These are phyloP conservation scores for Apocheima hispidaria DNA, from an alignment of 2,888 invertebrate species.

Conservation along the genomic window DNA sequence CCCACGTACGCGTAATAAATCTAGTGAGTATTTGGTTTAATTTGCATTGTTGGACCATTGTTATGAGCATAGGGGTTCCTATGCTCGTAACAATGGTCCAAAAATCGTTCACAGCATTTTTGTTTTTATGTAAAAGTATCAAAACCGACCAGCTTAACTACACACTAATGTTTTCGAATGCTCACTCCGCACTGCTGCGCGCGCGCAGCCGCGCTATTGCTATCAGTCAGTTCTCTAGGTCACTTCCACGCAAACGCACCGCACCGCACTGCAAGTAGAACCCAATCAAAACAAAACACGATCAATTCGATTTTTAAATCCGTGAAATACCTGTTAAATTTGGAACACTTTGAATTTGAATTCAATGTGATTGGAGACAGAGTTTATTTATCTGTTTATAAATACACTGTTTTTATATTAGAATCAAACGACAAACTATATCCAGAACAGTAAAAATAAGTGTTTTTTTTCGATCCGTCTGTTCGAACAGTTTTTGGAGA, in stretches of 20 bases:
- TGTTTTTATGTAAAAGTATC: conserved; percentile 47
- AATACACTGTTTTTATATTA: not conserved
- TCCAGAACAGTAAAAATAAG: not conserved
- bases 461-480: not conserved
- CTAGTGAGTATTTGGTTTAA: no score
- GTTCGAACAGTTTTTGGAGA: not conserved
- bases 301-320: conserved; percentile 4
- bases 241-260: conserved; percentile 61
- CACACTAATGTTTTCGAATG: conserved; percentile 61
- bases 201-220: conserved; percentile 54
- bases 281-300: conserved; percentile 16
- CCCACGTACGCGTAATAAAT: no score
- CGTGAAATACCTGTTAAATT: not conserved
- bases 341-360: not conserved
- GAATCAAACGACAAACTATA: not conserved
- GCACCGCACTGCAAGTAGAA: not conserved
- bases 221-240: conserved; percentile 75
- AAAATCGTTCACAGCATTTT: not conserved
- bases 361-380: no score
- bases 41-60: not conserved
- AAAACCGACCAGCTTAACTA: conserved; percentile 42
- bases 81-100: not conserved
- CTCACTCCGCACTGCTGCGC: conserved; percentile 59
- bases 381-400: not conserved
- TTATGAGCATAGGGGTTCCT: not conserved